Conservation (phyloP, 2,888 invertebrate species). For the Chymomyza caudatula region DNA sequence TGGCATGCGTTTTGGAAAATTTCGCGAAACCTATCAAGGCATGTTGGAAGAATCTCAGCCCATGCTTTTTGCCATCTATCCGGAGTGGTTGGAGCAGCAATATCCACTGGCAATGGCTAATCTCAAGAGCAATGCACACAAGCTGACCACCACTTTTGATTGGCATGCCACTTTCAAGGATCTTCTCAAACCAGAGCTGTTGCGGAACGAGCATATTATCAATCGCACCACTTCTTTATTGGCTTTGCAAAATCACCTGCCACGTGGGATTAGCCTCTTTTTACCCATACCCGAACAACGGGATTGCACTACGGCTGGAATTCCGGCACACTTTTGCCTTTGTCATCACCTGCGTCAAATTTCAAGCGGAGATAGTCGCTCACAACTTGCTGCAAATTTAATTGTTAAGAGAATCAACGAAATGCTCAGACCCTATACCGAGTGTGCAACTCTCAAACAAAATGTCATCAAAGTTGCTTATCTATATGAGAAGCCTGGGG, state of each 20-base stretch:
- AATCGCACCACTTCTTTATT: conserved; percentile 24
- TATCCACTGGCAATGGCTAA: conserved; percentile 83
- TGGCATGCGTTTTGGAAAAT: conserved; percentile 89
- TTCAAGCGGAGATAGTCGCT: neutral
- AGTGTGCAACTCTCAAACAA: neutral
- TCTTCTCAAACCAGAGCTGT: conserved; percentile 79
- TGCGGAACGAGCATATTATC: conserved; percentile 77
- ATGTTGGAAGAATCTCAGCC: conserved; percentile 91
- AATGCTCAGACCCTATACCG: neutral
- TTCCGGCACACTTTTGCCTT: conserved; percentile 90
- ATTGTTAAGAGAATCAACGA: neutral
- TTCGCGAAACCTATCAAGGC: conserved; percentile 87
- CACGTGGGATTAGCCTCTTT: conserved; percentile 86
- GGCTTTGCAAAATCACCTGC: conserved; percentile 65
- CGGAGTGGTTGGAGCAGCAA: conserved; percentile 82
- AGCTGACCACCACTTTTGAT: conserved; percentile 89
- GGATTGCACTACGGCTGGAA: conserved; percentile 85
- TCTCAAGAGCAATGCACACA: conserved; percentile 82
- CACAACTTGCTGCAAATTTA: neutral
- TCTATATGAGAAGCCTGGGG: neutral
- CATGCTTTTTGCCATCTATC: conserved; percentile 84
- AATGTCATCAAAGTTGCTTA: neutral
- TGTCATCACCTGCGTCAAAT: conserved; percentile 83
- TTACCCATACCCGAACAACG: conserved; percentile 83
- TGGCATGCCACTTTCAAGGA: conserved; percentile 87